Evolutionary conservation across 2,888 invertebrate genomes (phyloP), one percentile per base, ranked within the genome.

Genomic region (Oscheius onirici): DNA sequence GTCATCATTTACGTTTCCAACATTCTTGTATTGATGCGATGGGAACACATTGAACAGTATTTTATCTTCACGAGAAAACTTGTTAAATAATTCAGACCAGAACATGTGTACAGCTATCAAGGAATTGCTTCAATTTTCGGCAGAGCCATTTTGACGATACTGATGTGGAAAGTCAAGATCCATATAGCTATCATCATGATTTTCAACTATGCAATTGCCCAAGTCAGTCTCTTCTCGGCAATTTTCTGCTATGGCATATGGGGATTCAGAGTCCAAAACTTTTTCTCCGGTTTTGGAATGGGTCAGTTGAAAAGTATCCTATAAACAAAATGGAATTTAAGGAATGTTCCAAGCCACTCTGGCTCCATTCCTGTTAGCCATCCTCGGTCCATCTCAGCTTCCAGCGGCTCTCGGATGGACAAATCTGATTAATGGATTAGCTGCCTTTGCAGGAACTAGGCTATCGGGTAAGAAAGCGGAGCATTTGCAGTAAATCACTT

Each of bases 371-470:
- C 63, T 81, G 8, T 72, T 81, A 11, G 74, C 74, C 5, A 71
- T 79, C 22, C 76, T 78, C 0, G 81, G 81, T 5, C 75, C 79
- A 2, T 75, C 79, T 40, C 75, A 77, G 41, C 66, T 81, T 2
- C 72, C 81, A 0, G 73, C 69, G 11, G 81, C 81, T 6, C 71
- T 78, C 0, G 81, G 81, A 43, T 81, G 69, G 67, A 81, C 81
- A n/a, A 81, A 81, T 49, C 72, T 81, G 13, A 71, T 81, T 58
- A 81, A 78, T 43, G 81, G 81, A 60, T 24, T 79, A 0, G 76
- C 79, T 0, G 77, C 78, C 10, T 69, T 77, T 54, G 69, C 72
- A 2, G 76, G 67, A 52, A 73, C 75, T 22, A 67, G 67, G 49
- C 46, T 78, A 41, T 65, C 78, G 22, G 71, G 76, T 74, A 13